Evolutionary conservation across 2,113 vertebrate genomes (phyloP), one percentile per base, ranked within the genome.

Genomic region (Poicephalus meyeri): DNA sequence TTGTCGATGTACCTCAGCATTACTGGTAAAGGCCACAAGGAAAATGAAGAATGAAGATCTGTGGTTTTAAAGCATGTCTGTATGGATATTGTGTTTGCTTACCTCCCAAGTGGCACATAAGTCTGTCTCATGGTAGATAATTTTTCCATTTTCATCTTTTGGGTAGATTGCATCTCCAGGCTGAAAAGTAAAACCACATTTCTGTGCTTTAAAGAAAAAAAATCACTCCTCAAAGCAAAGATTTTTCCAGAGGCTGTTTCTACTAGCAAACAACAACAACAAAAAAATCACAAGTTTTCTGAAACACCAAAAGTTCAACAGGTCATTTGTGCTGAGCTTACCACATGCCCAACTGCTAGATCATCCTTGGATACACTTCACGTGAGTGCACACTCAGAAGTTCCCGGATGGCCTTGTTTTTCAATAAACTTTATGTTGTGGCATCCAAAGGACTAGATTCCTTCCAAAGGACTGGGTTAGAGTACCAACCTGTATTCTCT

Each of bases 91-190:
- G 19, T 80, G 88, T 94, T 96, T 76, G 33, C 98, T 98, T 97
- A 99, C 99, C 98, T 99, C 99, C 99, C 99, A 99, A 47, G 99
- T 99, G 63, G 98, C 98, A 95, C 99, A 98, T 61, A 99, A 97
- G 90, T 99, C 97, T 93, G 98, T 98, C 71, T 98, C 91, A 77
- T 99, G 98, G 92, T 99, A 99, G 86, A 99, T 94, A 89, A 97
- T 71, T 77, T 99, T 99, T 77, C 98, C 99, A 88, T 98, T 98
- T 89, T 98, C 95, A 97, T 99, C 98, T 96, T 3, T 98, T 50
- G 99, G 99, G 88, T 98, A 98, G 44, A 98, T 66, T 9, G 73
- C 92, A 29, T 98, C 97, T 93, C 99, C 99, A 73, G 99, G 99
- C 99, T 99, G 82, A 79, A 97, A 98, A 83, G 74, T 28, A 97